Base-by-base conservation (phyloP, 2,888 invertebrate genomes). In the Hybos culiciformis region DNA sequence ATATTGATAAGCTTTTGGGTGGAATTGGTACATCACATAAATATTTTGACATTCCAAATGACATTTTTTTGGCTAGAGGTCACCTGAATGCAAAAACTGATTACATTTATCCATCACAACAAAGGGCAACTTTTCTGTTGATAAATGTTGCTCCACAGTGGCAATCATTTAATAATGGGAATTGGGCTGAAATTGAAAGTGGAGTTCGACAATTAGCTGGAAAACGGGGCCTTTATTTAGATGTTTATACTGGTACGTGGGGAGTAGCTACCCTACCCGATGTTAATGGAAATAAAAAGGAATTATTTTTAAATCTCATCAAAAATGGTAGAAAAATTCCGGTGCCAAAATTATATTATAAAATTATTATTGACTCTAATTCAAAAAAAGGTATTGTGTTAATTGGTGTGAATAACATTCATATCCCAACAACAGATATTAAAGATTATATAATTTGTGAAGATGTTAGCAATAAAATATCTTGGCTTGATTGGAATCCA, bases 331-430 rank as follows among this genome's bases (percentile, higher is more conserved):
- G 60, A 7, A 62, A 56, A 41, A 57, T 76, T 38, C 73, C 75
- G 0, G 71, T 75, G 8, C 76, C 76, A 2, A 66, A 63, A 51
- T 44, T 73, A n/a, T 73, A 66, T 47, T 78, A 73, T 70, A 76
- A 75, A 53, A 66, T 75, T 1, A 59, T 75, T 9, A 70, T 74
- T 48, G 69, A 76, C 43, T 64, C 67, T 3, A 46, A 47, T 1
- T 60, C 56, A 1, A 52, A 64, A 20, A 56, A 61, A 14, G 77
- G 73, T 3, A 62, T 74, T 18, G 77, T 70, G 9, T 65, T 78
- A 34, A 51, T 77, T 12, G 71, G 71, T 6, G 59, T 59, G 0
- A 63, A 63, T 43, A 62, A 63, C 49, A 60, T 61, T 0, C 54
- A 61, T 44, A 39, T 56, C 43, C 54, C 55, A 4, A 42, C 58